phyloP scores from a whole-genome alignment of 2,113 vertebrate genomes.

The Calypte anna region DNA sequence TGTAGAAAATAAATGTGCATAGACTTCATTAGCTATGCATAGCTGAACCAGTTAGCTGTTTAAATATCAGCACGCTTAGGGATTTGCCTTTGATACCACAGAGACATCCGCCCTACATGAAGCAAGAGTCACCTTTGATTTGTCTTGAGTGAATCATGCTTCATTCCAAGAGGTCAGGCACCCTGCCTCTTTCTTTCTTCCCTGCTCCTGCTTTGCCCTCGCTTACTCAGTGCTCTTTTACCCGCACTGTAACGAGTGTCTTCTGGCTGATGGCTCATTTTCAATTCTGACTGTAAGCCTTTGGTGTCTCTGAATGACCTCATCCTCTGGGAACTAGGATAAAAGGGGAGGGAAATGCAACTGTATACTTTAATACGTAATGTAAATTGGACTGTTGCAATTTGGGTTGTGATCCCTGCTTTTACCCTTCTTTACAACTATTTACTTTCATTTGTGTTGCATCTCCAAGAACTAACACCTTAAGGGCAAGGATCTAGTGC shows the following conservation, averaged over 20 bases:
- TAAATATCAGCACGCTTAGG: constrained; percentile 34
- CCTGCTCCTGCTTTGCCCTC: neutral
- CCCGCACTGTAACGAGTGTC: neutral
- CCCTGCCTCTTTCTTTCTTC: neutral
- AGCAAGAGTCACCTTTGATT: constrained; percentile 44
- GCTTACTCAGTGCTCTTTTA: neutral
- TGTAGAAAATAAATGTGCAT: constrained; percentile 66
- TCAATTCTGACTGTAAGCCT: neutral
- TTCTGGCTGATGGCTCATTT: constrained; percentile 18
- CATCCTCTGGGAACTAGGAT: neutral
- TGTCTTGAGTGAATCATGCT: constrained; percentile 34
- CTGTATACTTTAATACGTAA: neutral
- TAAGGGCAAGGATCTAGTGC: neutral
- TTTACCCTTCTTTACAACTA: neutral
- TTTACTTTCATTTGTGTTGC: neutral
- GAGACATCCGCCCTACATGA: neutral
- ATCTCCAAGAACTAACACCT: neutral
- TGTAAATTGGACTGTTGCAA: neutral
- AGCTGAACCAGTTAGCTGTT: constrained; percentile 57
- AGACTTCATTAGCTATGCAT: constrained; percentile 65
- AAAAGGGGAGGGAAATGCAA: neutral
- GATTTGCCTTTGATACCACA: constrained; percentile 41
- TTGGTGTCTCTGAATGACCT: neutral
- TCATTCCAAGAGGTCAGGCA: constrained; percentile 3
- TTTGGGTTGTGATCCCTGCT: neutral